Evolutionary conservation across 2,797 vertebrate species (phyloP).

Genomic region (Bradypus variegatus): DNA sequence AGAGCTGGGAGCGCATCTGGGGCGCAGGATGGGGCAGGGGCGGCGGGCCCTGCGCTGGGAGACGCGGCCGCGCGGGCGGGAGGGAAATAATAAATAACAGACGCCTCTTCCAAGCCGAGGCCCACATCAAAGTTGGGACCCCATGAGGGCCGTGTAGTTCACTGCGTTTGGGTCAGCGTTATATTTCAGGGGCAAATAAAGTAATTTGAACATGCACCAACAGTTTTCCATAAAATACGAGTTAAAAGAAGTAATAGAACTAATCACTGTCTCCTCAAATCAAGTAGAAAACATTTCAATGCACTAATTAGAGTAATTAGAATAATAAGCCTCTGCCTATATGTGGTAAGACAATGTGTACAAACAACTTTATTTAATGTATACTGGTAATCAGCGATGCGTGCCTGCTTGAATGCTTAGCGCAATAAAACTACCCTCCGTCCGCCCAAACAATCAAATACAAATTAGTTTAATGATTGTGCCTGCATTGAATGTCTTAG

Average conservation of each 20-base stretch:
- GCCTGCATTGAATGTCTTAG: constrained; percentile 79
- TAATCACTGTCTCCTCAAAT: constrained; percentile 81
- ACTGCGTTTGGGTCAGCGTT: constrained; percentile 66
- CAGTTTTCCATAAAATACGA: constrained; percentile 78
- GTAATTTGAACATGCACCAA: constrained; percentile 74
- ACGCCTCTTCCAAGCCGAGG: constrained; percentile 55
- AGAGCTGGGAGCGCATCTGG: not conserved
- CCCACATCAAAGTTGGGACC: constrained; percentile 58
- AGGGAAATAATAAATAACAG: constrained; percentile 26
- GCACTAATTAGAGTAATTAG: constrained; percentile 85
- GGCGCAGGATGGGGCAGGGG: not conserved
- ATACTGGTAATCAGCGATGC: constrained; percentile 85
- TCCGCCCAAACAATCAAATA: constrained; percentile 85
- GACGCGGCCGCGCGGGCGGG: not conserved
- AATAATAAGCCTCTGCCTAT: constrained; percentile 84
- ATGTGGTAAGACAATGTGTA: constrained; percentile 87
- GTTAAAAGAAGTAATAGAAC: constrained; percentile 81
- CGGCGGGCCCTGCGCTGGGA: not conserved
- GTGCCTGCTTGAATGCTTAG: constrained; percentile 82
- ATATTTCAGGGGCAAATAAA: constrained; percentile 72
- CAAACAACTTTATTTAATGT: constrained; percentile 87
- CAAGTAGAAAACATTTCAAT: constrained; percentile 84
- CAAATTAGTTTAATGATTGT: constrained; percentile 86
- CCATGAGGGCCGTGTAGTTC: constrained; percentile 55
- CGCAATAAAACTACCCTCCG: constrained; percentile 82